Percentiles rank a stretch among this genome's conserved stretches.
Evolutionary conservation across 2,797 vertebrate genomes (phyloP).

Genomic region (Sebastes baramenuke): DNA sequence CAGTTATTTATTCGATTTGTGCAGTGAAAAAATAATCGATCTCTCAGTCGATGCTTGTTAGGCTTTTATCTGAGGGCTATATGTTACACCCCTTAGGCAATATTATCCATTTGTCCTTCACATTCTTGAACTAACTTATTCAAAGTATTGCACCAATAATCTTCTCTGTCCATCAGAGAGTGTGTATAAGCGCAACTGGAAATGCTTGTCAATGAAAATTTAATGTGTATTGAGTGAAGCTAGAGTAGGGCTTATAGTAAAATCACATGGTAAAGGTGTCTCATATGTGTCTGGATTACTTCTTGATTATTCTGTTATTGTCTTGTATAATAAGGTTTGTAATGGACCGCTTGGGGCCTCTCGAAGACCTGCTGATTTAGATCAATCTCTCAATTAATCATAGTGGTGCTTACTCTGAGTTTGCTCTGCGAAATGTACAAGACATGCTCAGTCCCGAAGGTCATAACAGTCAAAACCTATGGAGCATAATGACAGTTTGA

Average conservation of each 20-base stretch:
- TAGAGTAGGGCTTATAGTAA: background rate
- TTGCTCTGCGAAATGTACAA: background rate
- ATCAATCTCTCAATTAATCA: background rate
- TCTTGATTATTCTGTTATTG: background rate
- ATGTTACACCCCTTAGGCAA: background rate
- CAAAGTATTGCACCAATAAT: background rate
- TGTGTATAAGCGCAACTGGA: background rate
- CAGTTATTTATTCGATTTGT: background rate
- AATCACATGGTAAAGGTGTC: background rate
- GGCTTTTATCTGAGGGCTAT: background rate
- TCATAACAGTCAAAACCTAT: background rate
- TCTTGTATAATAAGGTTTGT: background rate
- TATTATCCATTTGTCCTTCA: background rate
- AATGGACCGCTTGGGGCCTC: background rate
- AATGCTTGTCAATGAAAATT: background rate
- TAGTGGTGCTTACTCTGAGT: background rate
- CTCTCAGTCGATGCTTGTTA: background rate
- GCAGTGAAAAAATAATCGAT: background rate
- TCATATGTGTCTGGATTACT: background rate
- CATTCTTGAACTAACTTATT: background rate
- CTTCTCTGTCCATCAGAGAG: background rate
- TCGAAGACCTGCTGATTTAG: background rate
- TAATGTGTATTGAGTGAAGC: background rate
- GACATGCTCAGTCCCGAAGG: background rate
- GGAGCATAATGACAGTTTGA: background rate